These are phyloP conservation scores for Acropternis orthonyx DNA, from an alignment of 2,797 vertebrate genomes.

Conservation along the genomic window DNA sequence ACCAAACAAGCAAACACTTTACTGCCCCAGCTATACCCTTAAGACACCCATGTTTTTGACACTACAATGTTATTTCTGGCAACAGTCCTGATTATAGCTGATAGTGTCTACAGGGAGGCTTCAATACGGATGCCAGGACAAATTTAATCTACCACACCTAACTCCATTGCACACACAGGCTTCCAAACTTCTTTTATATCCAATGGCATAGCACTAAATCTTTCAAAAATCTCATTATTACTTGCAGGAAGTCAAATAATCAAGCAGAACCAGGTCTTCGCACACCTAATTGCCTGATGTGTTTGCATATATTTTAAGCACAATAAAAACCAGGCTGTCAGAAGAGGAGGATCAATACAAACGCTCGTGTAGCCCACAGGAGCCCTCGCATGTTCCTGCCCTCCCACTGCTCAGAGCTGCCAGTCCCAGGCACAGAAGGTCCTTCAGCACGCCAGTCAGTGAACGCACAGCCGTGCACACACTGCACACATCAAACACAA, in stretches of 20 bases:
- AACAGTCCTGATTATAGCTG: not conserved
- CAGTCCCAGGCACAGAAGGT: not conserved
- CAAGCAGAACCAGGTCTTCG: constrained; percentile 15
- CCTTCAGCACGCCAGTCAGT: not conserved
- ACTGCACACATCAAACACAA: not conserved
- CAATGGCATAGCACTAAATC: constrained; percentile 20
- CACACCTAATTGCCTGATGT: constrained; percentile 16
- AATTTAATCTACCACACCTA: constrained; percentile 35
- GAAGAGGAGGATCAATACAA: constrained; percentile 38
- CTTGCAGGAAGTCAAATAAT: constrained; percentile 58
- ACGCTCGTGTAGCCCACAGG: not conserved
- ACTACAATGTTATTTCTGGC: constrained; percentile 39
- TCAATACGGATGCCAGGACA: constrained; percentile 4
- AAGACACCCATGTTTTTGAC: not conserved
- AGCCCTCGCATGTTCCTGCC: not conserved
- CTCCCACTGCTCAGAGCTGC: constrained; percentile 21
- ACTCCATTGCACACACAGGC: constrained; percentile 3
- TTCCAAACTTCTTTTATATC: constrained; percentile 5
- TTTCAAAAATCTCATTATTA: constrained; percentile 45
- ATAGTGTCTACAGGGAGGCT: constrained; percentile 27
- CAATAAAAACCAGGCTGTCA: not conserved
- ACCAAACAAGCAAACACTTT: not conserved
- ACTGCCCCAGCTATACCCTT: not conserved
- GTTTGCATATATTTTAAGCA: constrained; percentile 36
- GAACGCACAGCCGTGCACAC: not conserved